Conservation (phyloP, 2,888 invertebrate species). For the Psococerastis gibbosa region DNA sequence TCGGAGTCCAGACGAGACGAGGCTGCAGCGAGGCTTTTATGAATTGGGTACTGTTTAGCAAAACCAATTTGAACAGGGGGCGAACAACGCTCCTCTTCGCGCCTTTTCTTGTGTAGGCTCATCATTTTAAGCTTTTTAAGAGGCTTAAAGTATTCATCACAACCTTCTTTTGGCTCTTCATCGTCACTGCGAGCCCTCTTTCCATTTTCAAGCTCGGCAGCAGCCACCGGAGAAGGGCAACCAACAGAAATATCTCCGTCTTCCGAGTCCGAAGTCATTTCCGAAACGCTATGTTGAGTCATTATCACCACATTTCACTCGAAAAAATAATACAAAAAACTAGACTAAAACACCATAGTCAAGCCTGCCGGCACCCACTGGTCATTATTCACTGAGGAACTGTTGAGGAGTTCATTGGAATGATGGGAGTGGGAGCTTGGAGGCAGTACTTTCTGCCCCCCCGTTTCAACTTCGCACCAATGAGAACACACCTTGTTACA, state of each 20-base stretch:
- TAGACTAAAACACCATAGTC: too few relatives aligned
- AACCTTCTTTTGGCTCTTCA: slow-evolving; percentile 14
- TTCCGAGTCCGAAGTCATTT: slow-evolving; percentile 17
- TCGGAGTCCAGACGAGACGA: slow-evolving; percentile 20
- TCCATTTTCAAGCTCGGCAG: slow-evolving; percentile 20
- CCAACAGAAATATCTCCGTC: slow-evolving; percentile 68
- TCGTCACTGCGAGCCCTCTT: slow-evolving; percentile 18
- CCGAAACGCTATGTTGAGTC: slow-evolving; percentile 7
- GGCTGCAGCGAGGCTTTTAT: background rate
- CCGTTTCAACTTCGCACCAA: too few relatives aligned
- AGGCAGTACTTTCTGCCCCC: too few relatives aligned
- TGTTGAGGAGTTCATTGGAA: too few relatives aligned
- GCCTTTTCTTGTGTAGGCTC: slow-evolving; percentile 25
- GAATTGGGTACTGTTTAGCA: slow-evolving; percentile 6
- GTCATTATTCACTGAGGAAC: too few relatives aligned
- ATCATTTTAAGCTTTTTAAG: slow-evolving; percentile 62
- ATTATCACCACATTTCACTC: background rate
- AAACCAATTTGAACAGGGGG: background rate
- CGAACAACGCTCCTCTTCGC: slow-evolving; percentile 1
- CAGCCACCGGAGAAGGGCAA: slow-evolving; percentile 39
- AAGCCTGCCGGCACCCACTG: too few relatives aligned
- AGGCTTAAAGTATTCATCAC: slow-evolving; percentile 62
- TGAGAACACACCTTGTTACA: background rate
- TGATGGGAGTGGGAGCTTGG: too few relatives aligned
- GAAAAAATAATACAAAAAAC: too few relatives aligned